A percentile compares a stretch with the other conserved stretches of the same genome.
Conservation (phyloP, 1,140 invertebrate species). For the Drosophila cardini region DNA sequence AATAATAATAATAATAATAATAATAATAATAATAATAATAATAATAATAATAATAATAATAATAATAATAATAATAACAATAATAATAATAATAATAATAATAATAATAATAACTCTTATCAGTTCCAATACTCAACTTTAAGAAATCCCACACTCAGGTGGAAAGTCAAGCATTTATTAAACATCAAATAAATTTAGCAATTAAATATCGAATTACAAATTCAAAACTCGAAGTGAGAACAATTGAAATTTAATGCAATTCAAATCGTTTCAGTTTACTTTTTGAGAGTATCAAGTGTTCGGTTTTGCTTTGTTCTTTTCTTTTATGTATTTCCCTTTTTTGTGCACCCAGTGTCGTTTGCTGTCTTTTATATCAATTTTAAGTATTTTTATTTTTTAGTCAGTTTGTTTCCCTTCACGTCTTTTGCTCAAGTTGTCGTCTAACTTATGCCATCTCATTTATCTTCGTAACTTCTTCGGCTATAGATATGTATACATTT, state of each 20-base stretch:
- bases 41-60: too few relatives aligned
- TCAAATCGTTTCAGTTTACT: not conserved
- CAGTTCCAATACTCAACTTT: too few relatives aligned
- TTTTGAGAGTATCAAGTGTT: slow-evolving; percentile 9
- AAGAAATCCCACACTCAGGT: not conserved
- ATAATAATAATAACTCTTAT: too few relatives aligned
- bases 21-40: too few relatives aligned
- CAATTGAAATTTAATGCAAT: not conserved
- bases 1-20: too few relatives aligned
- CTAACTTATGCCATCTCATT: slow-evolving; percentile 83
- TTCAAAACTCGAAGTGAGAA: not conserved
- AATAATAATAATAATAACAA: too few relatives aligned
- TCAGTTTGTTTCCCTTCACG: slow-evolving; percentile 37
- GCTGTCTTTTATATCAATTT: slow-evolving; percentile 69
- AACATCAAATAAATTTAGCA: not conserved
- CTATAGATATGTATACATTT: not conserved
- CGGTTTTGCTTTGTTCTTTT: not conserved
- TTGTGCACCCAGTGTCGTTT: slow-evolving; percentile 15
- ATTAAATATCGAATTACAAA: not conserved
- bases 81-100: too few relatives aligned
- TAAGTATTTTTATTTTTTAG: slow-evolving; percentile 52
- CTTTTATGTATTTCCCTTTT: slow-evolving; percentile 3
- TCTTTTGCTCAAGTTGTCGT: slow-evolving; percentile 72
- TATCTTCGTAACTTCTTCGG: slow-evolving; percentile 74
- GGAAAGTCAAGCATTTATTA: not conserved